Evolutionary conservation across 2,797 vertebrate species (phyloP), one percentile per base, ranked within the genome.

Genomic region (Pachyuromys duprasi): DNA sequence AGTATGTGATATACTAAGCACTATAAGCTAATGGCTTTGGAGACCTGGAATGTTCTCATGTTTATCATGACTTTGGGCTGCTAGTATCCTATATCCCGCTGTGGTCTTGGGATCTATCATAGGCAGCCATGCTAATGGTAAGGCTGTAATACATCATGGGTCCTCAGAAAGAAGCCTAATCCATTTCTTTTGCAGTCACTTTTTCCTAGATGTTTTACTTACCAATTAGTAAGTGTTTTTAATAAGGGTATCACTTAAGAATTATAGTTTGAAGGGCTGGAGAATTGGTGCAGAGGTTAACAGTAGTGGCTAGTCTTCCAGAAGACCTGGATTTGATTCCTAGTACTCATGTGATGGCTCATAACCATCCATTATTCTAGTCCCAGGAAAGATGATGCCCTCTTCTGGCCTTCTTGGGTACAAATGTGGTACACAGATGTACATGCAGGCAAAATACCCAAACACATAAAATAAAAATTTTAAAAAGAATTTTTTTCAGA

Each of bases 241-340:
- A 72, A 33, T 86, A 13, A 82, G 39, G 80, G 86, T 91, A n/a
- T 91, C n/a, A 91, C 49, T 87, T 87, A 80, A 87, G 53, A 86
- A 81, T 75, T 69, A 67, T 24, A 76, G 3, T 53, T 79, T 95
- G 20, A n/a, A 69, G 45, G 49, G 24, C 33, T 86, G 65, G 49
- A 69, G 45, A 53, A 53, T 11, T 15, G 22, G 31, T 22, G 45
- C 42, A 36, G 20, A n/a, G n/a, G 65, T 69, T 53, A 86, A 33
- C 42, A 1, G 6, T 69, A 49, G 45, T 69, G 31, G 7, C 45
- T 69, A 69, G 9, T 69, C 42, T 69, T 86, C 45, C 63, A 53
- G 33, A n/a, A 53, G 42, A 69, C 20, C 45, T n/a, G 45, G 31
- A 22, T n/a, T 53, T 69, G 42, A 69, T 69, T 67, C 63, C 65